Conservation (phyloP, 30 jellyfish, hydroid and myxozoan species). For the Aurelia sp. region DNA sequence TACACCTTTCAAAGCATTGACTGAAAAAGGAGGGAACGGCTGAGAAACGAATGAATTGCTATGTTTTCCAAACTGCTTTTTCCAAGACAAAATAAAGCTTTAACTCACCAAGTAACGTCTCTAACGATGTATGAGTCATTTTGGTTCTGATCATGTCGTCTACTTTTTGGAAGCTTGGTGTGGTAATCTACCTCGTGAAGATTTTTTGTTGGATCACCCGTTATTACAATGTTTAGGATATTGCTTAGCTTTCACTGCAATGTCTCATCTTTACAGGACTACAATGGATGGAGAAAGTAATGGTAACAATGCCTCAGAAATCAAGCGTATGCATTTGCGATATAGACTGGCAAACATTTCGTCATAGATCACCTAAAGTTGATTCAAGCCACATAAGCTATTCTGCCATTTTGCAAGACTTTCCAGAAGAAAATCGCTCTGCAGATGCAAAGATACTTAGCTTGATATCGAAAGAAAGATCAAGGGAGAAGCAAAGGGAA, state of each 20-base stretch:
- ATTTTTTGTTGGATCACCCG: no score
- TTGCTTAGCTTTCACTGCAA: not conserved
- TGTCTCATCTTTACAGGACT: slow-evolving; percentile 22
- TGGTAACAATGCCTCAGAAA: slow-evolving; percentile 28
- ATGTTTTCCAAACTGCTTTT: no score
- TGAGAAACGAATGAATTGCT: no score
- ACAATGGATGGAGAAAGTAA: slow-evolving; percentile 43
- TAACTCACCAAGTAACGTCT: no score
- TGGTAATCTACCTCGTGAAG: no score
- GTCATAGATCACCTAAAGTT: not conserved
- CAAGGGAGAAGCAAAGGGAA: slow-evolving; percentile 44
- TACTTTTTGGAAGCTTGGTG: no score
- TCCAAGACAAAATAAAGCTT: no score
- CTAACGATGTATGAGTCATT: no score
- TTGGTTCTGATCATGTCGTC: no score
- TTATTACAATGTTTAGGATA: not conserved
- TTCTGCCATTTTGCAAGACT: slow-evolving; percentile 2
- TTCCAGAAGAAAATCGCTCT: not conserved
- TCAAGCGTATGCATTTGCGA: slow-evolving; percentile 48
- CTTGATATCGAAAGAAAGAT: slow-evolving; percentile 6
- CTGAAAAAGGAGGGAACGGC: no score
- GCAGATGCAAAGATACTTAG: slow-evolving; percentile 3
- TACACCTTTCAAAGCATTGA: no score
- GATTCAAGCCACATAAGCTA: no score
- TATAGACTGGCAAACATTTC: slow-evolving; percentile 50